phyloP scores from a whole-genome alignment of 2,888 invertebrate genomes.

The Drepanosiphum platanoidis region DNA sequence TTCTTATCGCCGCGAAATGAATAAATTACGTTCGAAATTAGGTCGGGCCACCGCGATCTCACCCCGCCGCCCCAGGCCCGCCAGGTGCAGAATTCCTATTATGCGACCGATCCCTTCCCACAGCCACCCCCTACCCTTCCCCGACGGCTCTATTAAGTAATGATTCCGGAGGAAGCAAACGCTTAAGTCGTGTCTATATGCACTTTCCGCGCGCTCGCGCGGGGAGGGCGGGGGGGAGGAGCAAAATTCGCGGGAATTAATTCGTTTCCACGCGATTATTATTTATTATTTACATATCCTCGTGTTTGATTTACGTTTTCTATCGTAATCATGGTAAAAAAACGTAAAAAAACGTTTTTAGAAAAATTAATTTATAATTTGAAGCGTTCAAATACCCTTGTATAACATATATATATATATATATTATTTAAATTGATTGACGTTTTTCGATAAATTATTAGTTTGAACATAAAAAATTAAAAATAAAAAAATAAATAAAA shows the following conservation, averaged over 20 bases:
- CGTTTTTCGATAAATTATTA: too few species aligned
- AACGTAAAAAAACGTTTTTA: too few species aligned
- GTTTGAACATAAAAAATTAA: too few species aligned
- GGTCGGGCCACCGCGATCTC: not conserved
- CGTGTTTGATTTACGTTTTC: not conserved
- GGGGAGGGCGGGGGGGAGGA: not conserved
- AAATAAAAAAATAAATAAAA: too few species aligned
- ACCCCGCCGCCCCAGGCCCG: not conserved
- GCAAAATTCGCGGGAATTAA: not conserved
- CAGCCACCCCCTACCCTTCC: not conserved
- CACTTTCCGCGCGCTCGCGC: not conserved
- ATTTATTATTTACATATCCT: not conserved
- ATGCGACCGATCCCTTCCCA: not conserved
- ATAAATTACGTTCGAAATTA: conserved; percentile 27
- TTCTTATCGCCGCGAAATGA: conserved; percentile 9
- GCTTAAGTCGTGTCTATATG: conserved; percentile 22
- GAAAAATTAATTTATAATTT: too few species aligned
- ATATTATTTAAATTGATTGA: too few species aligned
- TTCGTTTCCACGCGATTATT: not conserved
- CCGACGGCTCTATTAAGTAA: not conserved
- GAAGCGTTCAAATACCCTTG: too few species aligned
- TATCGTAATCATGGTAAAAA: too few species aligned
- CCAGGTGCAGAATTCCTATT: not conserved
- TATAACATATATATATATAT: too few species aligned
- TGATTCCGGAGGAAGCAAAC: conserved; percentile 29